phyloP scores from a whole-genome alignment of 2,113 vertebrate species.

The Propithecus coquereli region DNA sequence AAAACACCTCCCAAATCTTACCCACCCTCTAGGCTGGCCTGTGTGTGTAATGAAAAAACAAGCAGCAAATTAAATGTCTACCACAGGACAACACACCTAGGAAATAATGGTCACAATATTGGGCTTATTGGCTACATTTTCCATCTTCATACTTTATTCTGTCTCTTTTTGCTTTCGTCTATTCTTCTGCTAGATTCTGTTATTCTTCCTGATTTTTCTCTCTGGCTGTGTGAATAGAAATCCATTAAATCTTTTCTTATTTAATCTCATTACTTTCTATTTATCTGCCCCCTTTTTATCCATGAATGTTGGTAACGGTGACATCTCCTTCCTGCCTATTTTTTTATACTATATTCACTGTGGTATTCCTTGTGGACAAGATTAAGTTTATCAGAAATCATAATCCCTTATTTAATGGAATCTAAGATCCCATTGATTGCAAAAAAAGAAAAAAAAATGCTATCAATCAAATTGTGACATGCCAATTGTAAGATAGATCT shows the following conservation, averaged over 20 bases:
- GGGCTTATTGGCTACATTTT: neutral
- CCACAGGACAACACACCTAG: neutral
- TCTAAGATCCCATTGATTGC: neutral
- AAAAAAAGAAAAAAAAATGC: neutral
- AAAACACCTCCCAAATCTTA: neutral
- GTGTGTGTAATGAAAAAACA: neutral
- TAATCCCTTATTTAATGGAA: neutral
- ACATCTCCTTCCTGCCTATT: neutral
- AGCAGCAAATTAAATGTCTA: neutral
- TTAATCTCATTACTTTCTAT: neutral
- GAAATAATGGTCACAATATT: neutral
- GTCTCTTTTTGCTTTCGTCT: neutral
- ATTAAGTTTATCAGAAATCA: neutral
- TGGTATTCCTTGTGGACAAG: neutral
- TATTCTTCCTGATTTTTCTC: neutral
- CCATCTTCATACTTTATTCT: neutral
- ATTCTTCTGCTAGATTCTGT: neutral
- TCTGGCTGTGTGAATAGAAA: neutral
- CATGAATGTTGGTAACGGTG: neutral
- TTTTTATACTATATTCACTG: neutral
- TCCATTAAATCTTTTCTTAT: neutral
- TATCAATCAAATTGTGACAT: neutral
- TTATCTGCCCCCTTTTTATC: neutral
- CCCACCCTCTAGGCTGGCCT: neutral
- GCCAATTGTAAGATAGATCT: neutral